Evolutionary conservation across 2,888 invertebrate species (phyloP), one percentile per base, ranked within the genome.

Genomic region (Leptopilina syphax): DNA sequence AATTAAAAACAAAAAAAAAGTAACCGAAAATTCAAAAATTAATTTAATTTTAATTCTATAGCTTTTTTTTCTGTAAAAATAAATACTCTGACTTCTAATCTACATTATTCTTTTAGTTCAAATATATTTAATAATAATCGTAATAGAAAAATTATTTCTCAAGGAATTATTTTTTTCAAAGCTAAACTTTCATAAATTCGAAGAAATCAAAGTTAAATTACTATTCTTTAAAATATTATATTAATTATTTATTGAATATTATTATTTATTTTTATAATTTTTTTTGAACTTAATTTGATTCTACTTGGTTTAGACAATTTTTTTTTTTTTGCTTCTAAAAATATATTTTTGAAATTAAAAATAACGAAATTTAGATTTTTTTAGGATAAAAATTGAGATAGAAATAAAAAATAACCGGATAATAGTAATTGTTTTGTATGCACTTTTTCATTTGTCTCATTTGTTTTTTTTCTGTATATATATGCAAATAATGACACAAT

Each of bases 401-500:
- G n/a, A 6, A 60, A n/a, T 60, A n/a, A 60, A 60, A 60, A 60
- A 44, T 66, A 34, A 34, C 34, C 34, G 34, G n/a, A 66, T 66
- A 66, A 44, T 44, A 34, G 34, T 34, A 66, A 66, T 13, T 44
- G 12, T 41, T 34, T n/a, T 7, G 44, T 66, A 66, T 41, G 27
- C n/a, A 44, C 7, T 44, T 44, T 44, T 44, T 44, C 4, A n/a
- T 41, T 34, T 34, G 9, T 63, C 18, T 63, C 60, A 57, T 60
- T 60, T 60, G 13, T 63, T 63, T 18, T 24, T 18, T 24, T 18
- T 24, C 9, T n/a, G n/a, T 63, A 24, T 60, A 7, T 60, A 6
- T 63, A 67, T n/a, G 18, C 41, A 44, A 67, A 67, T 68, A 68
- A 47, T 68, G 50, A 50, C 50, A 68, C 68, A 68, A 68, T 24